These are phyloP conservation scores for Spheniscus mendiculus DNA, from an alignment of 2,113 vertebrate species.

Conservation along the genomic window DNA sequence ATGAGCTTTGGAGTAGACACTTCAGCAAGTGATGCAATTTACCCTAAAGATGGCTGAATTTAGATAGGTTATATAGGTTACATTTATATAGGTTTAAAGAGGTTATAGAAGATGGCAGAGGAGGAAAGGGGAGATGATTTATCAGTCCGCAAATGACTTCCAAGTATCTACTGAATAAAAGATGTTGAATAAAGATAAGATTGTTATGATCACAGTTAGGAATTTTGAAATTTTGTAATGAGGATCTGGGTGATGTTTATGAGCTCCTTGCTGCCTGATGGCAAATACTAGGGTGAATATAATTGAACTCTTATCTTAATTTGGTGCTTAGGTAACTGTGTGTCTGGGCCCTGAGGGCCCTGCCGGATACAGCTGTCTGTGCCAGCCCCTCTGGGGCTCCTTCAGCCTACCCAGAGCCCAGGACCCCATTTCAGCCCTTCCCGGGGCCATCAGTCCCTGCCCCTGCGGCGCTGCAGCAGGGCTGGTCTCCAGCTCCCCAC, in stretches of 20 bases:
- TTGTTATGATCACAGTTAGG: background rate
- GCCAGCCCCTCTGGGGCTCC: fast-evolving
- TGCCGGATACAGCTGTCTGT: too few relatives aligned
- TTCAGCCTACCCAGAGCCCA: too few relatives aligned
- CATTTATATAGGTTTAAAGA: background rate
- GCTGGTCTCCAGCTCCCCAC: background rate
- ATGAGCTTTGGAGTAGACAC: background rate
- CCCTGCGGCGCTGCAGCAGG: background rate
- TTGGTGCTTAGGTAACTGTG: background rate
- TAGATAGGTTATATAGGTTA: background rate
- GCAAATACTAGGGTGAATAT: background rate
- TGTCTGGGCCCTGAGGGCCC: background rate
- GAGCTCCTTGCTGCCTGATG: background rate
- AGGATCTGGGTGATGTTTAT: background rate
- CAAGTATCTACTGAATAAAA: background rate
- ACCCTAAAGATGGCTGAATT: background rate
- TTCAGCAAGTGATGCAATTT: background rate
- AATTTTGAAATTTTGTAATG: background rate
- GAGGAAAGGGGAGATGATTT: background rate
- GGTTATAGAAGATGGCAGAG: background rate
- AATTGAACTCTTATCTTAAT: background rate
- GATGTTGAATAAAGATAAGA: background rate
- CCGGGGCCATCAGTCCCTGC: background rate
- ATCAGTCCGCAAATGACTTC: background rate
- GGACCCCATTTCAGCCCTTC: background rate